Base-by-base conservation (phyloP, 2,888 invertebrate genomes). In the Phortica magna region DNA sequence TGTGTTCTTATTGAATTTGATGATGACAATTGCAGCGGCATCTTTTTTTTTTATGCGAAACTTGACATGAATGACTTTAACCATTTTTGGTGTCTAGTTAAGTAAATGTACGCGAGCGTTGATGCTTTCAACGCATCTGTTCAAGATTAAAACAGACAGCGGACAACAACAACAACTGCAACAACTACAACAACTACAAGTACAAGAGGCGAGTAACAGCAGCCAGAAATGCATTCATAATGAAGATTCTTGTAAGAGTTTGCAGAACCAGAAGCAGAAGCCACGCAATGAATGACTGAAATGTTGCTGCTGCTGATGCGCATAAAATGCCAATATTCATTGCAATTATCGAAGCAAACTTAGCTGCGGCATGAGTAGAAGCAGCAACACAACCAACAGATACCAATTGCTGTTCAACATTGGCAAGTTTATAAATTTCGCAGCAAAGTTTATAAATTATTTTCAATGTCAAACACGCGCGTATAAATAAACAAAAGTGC, bases 31-130 rank as follows among this genome's bases (percentile, higher is more conserved):
- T 78, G 75, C 82, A 80, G 86, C 84, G 83, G 88, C 83, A 77
- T 84, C 88, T 70, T 31, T 55, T 41, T 53, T 64, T 53, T 42
- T 64, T 67, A 41, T 67, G 14, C 68, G 53, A 59, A 71, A 71
- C 78, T 77, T 78, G 81, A 86, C 85, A 88, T 88, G 85, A 86
- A 87, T 88, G 87, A 84, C 83, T 90, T 85, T 85, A 84, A 86
- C 90, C 90, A 89, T 89, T 89, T 90, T 90, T 85, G 89, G 88
- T 82, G 85, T 83, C 87, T 88, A 87, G 88, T 88, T 87, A 87
- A 86, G 84, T 86, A 81, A 61, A 61, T 73, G 73, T 42, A 59
- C n/a, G 59, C 39, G 59, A n/a, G 43, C 59, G 61, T 59, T 73
- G 57, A 55, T 7, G 55, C 55, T 12, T 39, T 17, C 43, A 19